Evolutionary conservation across 1,140 invertebrate genomes (phyloP).

Genomic region (Lepidotrigona ventralis): DNA sequence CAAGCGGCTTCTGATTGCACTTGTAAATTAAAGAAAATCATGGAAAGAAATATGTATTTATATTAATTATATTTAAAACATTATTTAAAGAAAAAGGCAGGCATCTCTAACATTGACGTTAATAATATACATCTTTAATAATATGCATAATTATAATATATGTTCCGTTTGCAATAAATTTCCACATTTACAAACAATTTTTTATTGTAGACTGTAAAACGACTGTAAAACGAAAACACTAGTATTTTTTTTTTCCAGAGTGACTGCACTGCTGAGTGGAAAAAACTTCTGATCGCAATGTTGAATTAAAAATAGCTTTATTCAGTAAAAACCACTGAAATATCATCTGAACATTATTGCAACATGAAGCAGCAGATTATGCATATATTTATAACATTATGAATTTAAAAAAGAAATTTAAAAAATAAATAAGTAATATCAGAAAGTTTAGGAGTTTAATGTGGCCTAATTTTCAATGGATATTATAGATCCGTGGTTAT

Average conservation of each 20-base stretch:
- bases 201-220: constrained; percentile 27
- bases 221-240: constrained; percentile 33
- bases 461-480: not conserved
- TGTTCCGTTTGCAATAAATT: constrained; percentile 52
- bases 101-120: constrained; percentile 44
- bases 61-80: constrained; percentile 48
- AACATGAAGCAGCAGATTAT: not conserved
- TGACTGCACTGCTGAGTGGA: constrained; percentile 81
- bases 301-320: constrained; percentile 70
- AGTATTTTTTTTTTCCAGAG: constrained; percentile 76
- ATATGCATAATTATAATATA: constrained; percentile 33
- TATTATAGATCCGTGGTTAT: too few species aligned
- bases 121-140: constrained; percentile 44
- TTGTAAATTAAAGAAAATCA: constrained; percentile 75
- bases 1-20: constrained; percentile 80
- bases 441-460: not conserved
- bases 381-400: not conserved
- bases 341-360: not conserved
- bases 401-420: not conserved
- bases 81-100: constrained; percentile 30
- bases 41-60: constrained; percentile 45
- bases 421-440: not conserved
- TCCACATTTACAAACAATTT: constrained; percentile 29
- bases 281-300: constrained; percentile 82
- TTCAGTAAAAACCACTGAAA: not conserved